Conservation (phyloP, 2,888 invertebrate genomes). For the Exephanes ischioxanthus region DNA sequence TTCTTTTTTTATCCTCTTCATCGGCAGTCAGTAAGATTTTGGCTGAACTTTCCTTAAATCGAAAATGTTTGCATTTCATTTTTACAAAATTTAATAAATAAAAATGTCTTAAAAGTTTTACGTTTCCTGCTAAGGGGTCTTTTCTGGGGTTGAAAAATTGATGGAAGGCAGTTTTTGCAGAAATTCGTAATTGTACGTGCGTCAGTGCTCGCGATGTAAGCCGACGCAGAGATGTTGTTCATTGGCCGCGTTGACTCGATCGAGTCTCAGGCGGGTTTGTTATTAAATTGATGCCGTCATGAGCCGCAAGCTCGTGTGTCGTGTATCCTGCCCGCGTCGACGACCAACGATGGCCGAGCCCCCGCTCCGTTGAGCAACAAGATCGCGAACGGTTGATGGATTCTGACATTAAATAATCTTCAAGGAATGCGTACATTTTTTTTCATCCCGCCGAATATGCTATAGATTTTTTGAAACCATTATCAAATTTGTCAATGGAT, state of each 20-base stretch:
- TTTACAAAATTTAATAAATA: too few species aligned
- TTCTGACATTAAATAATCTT: not conserved
- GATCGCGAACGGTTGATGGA: not conserved
- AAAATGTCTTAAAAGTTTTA: too few species aligned
- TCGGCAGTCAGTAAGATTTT: not conserved
- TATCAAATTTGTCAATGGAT: not conserved
- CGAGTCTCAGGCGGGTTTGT: slow-evolving; percentile 56
- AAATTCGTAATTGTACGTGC: not conserved
- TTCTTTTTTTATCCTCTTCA: not conserved
- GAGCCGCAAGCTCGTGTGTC: slow-evolving; percentile 45
- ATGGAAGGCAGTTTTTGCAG: not conserved
- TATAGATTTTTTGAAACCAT: not conserved
- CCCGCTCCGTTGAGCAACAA: slow-evolving; percentile 6
- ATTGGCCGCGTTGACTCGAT: slow-evolving; percentile 27
- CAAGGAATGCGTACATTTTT: slow-evolving; percentile 1
- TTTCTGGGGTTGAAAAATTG: not conserved
- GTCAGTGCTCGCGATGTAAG: not conserved
- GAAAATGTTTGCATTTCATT: not conserved
- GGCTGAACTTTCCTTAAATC: not conserved
- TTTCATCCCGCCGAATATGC: not conserved
- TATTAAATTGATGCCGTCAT: slow-evolving; percentile 62
- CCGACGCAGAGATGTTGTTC: slow-evolving; percentile 8
- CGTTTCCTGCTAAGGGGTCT: too few species aligned
- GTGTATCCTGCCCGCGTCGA: slow-evolving; percentile 1
- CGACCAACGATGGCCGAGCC: slow-evolving; percentile 27